Percentiles rank a stretch among this genome's conserved stretches.
These are phyloP conservation scores for Yponomeuta evonymella DNA, from an alignment of 2,888 invertebrate genomes.

Conservation along the genomic window DNA sequence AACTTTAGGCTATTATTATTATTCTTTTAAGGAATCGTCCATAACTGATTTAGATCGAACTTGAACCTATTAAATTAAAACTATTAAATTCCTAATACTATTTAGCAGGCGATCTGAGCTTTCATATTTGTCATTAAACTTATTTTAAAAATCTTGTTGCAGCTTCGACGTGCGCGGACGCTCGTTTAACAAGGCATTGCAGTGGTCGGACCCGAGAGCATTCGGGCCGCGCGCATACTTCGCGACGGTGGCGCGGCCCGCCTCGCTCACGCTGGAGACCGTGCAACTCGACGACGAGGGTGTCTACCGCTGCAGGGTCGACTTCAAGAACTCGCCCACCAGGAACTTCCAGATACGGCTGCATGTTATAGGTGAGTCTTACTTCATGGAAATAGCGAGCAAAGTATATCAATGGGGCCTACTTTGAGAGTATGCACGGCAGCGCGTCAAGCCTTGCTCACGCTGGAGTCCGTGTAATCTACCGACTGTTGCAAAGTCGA, in stretches of 20 bases:
- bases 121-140: too few relatives aligned
- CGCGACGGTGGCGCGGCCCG: slow-evolving; percentile 86
- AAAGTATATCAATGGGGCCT: too few relatives aligned
- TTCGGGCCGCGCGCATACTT: slow-evolving; percentile 92
- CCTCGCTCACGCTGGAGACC: slow-evolving; percentile 87
- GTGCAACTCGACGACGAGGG: slow-evolving; percentile 92
- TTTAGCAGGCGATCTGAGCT: too few relatives aligned
- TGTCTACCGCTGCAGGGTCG: slow-evolving; percentile 90
- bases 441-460: too few relatives aligned
- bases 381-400: not conserved
- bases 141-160: slow-evolving; percentile 40
- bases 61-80: too few relatives aligned
- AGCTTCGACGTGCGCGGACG: slow-evolving; percentile 92
- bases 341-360: slow-evolving; percentile 91
- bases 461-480: too few relatives aligned
- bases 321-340: slow-evolving; percentile 92
- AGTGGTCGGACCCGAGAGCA: slow-evolving; percentile 88
- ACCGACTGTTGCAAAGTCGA: too few relatives aligned
- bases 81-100: too few relatives aligned
- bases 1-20: too few relatives aligned
- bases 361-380: slow-evolving; percentile 89
- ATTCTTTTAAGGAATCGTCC: too few relatives aligned
- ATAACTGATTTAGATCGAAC: too few relatives aligned
- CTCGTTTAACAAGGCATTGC: slow-evolving; percentile 86
- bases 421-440: too few relatives aligned